A percentile compares a stretch with the other conserved stretches of the same genome.
phyloP scores from a whole-genome alignment of 2,888 invertebrate species.

The Hydrotaea cyrtoneurina region DNA sequence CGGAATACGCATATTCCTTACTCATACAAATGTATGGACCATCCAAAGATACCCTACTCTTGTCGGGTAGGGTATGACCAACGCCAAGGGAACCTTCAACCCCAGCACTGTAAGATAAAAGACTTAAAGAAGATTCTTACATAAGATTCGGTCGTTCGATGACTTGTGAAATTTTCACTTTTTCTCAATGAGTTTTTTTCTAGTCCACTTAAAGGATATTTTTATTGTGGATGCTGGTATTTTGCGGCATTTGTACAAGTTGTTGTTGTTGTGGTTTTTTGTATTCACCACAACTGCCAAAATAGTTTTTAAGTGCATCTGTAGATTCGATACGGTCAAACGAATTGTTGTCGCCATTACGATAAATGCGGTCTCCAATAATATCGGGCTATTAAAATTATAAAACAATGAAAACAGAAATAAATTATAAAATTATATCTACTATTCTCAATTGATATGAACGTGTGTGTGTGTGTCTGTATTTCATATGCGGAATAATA shows the following conservation, averaged over 20 bases:
- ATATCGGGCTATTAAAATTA: background rate
- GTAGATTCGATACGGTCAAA: slow-evolving; percentile 43
- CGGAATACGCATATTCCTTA: too few relatives aligned
- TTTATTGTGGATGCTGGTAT: background rate
- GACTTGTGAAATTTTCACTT: slow-evolving; percentile 3
- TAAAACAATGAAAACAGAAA: background rate
- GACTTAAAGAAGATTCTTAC: background rate
- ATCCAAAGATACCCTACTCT: too few relatives aligned
- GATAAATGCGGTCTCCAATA: slow-evolving; percentile 34
- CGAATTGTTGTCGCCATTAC: slow-evolving; percentile 50
- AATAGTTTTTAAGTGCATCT: slow-evolving; percentile 29
- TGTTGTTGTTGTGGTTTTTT: background rate
- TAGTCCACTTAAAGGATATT: background rate
- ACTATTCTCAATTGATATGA: too few relatives aligned
- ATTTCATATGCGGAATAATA: too few relatives aligned
- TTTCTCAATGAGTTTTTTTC: background rate
- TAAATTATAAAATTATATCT: background rate
- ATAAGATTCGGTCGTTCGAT: background rate
- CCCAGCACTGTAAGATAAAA: background rate
- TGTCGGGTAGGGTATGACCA: background rate
- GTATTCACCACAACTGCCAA: slow-evolving; percentile 13
- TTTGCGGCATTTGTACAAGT: background rate
- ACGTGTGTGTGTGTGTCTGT: too few relatives aligned
- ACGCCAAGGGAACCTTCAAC: background rate
- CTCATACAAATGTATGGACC: too few relatives aligned